Evolutionary conservation across 2,888 invertebrate genomes (phyloP).

Genomic region (Muscina levida): DNA sequence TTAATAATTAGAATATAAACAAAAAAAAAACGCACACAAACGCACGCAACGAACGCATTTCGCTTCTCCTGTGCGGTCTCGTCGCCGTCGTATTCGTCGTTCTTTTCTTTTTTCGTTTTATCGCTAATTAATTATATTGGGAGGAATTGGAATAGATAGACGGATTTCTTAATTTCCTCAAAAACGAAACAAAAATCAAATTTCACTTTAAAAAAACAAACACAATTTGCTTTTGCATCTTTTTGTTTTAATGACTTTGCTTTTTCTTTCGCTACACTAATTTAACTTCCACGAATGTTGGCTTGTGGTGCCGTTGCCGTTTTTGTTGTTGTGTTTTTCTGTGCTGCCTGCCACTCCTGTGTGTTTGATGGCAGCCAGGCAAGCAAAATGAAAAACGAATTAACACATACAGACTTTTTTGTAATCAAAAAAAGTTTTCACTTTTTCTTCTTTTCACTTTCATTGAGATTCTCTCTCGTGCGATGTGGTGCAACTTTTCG

Average conservation of each 20-base stretch:
- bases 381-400: constrained; percentile 38
- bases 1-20: constrained; percentile 56
- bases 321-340: no score
- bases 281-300: constrained; percentile 36
- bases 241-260: constrained; percentile 27
- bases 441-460: constrained; percentile 48
- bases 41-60: not conserved
- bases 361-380: constrained; percentile 7
- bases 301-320: constrained; percentile 30
- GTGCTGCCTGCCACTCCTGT: constrained; percentile 53
- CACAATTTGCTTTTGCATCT: constrained; percentile 40
- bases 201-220: constrained; percentile 36
- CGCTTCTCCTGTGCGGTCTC: no score
- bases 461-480: constrained; percentile 25
- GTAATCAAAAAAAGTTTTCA: constrained; percentile 40
- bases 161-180: constrained; percentile 23
- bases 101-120: constrained; percentile 20
- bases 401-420: constrained; percentile 59
- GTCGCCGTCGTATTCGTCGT: constrained; percentile 8
- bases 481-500: not conserved
- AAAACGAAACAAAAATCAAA: constrained; percentile 16
- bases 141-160: not conserved
- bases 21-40: constrained; percentile 36
- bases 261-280: not conserved
- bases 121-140: constrained; percentile 40